phyloP scores from a whole-genome alignment of 2,113 vertebrate species.

The Canis aureus region DNA sequence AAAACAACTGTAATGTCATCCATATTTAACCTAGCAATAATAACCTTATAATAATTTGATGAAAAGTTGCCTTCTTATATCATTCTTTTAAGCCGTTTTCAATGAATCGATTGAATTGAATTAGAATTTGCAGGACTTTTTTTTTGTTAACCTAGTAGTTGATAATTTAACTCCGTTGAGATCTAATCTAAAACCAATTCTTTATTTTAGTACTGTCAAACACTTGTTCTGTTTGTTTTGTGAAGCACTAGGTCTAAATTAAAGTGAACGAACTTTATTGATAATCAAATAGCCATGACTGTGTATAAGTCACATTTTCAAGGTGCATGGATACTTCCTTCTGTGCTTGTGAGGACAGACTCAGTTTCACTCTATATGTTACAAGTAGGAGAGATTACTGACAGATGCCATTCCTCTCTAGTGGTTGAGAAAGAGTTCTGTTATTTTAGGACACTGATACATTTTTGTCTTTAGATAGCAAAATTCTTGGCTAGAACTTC shows the following conservation, averaged over 20 bases:
- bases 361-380: not conserved
- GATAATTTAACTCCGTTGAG: not conserved
- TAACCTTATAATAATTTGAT: conserved; percentile 17
- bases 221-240: not conserved
- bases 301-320: not conserved
- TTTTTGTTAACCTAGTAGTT: not conserved
- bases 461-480: not conserved
- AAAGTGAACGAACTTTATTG: conserved; percentile 1
- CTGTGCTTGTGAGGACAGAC: rapidly evolving
- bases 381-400: not conserved
- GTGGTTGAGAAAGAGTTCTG: not conserved
- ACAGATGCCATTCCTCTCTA: not conserved
- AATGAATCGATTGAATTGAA: not conserved
- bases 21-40: not conserved
- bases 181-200: not conserved
- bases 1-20: not conserved
- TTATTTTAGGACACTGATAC: not conserved
- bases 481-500: not conserved
- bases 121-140: not conserved
- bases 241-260: not conserved
- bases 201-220: not conserved
- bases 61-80: not conserved
- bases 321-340: not conserved
- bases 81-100: not conserved
- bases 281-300: not conserved